Conservation (phyloP, 2,888 invertebrate species). For the Mantis religiosa region DNA sequence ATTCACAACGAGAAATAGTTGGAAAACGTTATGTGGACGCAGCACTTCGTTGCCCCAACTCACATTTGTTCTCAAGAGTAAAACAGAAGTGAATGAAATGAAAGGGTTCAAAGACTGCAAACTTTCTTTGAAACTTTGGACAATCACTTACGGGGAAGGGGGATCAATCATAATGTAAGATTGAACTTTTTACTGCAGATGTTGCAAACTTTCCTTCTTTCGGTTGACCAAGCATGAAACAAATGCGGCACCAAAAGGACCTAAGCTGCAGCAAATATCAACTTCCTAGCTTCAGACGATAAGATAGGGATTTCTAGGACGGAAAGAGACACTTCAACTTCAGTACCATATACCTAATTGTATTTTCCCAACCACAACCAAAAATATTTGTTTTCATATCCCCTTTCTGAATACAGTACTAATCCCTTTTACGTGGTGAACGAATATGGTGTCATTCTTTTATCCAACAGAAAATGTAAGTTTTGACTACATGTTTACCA, state of each 20-base stretch:
- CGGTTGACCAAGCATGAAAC: constrained; percentile 12
- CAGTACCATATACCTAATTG: background rate
- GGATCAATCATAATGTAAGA: constrained; percentile 13
- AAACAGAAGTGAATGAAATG: background rate
- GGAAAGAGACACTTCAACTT: background rate
- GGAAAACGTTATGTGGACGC: background rate
- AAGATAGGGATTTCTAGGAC: background rate
- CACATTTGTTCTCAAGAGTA: background rate
- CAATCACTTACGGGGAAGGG: background rate
- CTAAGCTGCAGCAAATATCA: background rate
- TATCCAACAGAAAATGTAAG: too few species aligned
- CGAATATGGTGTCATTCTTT: too few species aligned
- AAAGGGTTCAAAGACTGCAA: background rate
- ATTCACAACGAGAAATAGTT: background rate
- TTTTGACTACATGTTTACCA: too few species aligned
- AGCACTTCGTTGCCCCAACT: background rate
- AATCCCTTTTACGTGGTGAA: too few species aligned
- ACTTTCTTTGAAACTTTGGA: constrained; percentile 1
- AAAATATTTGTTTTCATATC: too few species aligned
- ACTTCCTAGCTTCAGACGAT: background rate
- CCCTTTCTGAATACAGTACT: too few species aligned
- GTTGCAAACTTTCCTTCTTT: background rate
- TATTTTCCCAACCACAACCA: too few species aligned
- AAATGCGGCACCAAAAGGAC: background rate
- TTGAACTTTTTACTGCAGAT: background rate